Base-by-base conservation (phyloP, 92 coral and sea anemone species). In the Epizoanthus scotinus region DNA sequence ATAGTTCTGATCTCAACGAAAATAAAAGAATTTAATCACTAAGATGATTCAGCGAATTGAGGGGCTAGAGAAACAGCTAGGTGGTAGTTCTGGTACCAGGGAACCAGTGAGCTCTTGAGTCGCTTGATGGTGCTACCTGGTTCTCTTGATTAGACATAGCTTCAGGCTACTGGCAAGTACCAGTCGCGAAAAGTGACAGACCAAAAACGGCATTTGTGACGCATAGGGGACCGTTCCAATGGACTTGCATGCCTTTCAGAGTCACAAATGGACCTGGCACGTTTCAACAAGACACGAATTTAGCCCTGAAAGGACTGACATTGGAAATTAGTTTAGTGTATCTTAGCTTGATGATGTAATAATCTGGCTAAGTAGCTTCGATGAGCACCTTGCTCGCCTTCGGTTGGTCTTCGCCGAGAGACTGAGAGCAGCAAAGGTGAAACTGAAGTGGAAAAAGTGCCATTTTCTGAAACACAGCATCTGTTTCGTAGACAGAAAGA, bases 281-380 rank as follows among this genome's bases (percentile, higher is more conserved):
- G 19, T 75, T 75, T 20, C 29, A 53, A 53, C 26, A 38, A 26
- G 64, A 54, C 17, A 73, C 55, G 66, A 21, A 53, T 10, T 13
- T 75, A 1, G 81, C 42, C 8, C 52, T 75, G 9, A 26, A 57
- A 9, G 67, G 81, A n/a, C 67, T 75, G 3, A 82, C 85, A 31
- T 82, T 80, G 85, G 64, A 68, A 8, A 81, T 82, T 34, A 54
- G 84, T 52, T 78, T 87, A 8, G 90, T 83, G 34, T 13, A n/a
- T 21, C 58, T 42, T 6, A n/a, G 14, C 58, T 42, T 6, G 49
- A 42, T 6, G 49, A 42, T 8, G 49, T 42, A 10, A 42, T 42
- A 6, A 42, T 42, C 49, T 42, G 49, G 49, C 7, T 10, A 42
- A 42, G 49, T 8, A 42, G 0, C 10, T 64, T 42, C 18, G 14